Evolutionary conservation across 2,113 vertebrate species (phyloP).

Genomic region (Epinephelus fuscoguttatus): DNA sequence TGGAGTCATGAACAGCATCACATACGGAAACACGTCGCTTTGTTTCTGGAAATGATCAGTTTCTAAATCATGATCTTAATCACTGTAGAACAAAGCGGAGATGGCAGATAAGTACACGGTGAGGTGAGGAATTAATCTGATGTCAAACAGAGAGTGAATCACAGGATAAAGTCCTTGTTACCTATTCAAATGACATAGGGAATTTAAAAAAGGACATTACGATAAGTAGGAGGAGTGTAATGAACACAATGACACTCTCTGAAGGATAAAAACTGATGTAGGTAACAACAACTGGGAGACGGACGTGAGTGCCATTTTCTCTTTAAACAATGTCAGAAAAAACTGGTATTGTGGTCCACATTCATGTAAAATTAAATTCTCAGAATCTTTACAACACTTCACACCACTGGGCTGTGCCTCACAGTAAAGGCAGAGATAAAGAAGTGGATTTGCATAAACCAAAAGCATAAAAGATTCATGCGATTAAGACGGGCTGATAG

Average conservation of each 20-base stretch:
- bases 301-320: not conserved
- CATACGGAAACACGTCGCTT: not conserved
- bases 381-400: not conserved
- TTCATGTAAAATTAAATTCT: slow-evolving; percentile 18
- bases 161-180: not conserved
- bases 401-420: not conserved
- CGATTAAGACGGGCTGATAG: slow-evolving; percentile 14
- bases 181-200: not conserved
- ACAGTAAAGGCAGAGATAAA: slow-evolving; percentile 29
- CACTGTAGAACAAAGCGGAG: slow-evolving; percentile 21
- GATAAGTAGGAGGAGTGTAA: not conserved
- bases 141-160: slow-evolving; percentile 16
- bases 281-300: not conserved
- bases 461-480: slow-evolving; percentile 39
- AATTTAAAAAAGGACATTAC: not conserved
- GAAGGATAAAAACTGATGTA: not conserved
- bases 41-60: slow-evolving; percentile 27
- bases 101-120: not conserved
- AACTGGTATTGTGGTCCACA: not conserved
- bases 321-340: not conserved
- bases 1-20: slow-evolving; percentile 26
- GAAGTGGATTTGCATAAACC: slow-evolving; percentile 49
- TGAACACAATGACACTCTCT: not conserved
- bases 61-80: slow-evolving; percentile 31
- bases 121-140: slow-evolving; percentile 11